Evolutionary conservation across 2,797 vertebrate species (phyloP), one percentile per base, ranked within the genome.

Genomic region (Huso huso): DNA sequence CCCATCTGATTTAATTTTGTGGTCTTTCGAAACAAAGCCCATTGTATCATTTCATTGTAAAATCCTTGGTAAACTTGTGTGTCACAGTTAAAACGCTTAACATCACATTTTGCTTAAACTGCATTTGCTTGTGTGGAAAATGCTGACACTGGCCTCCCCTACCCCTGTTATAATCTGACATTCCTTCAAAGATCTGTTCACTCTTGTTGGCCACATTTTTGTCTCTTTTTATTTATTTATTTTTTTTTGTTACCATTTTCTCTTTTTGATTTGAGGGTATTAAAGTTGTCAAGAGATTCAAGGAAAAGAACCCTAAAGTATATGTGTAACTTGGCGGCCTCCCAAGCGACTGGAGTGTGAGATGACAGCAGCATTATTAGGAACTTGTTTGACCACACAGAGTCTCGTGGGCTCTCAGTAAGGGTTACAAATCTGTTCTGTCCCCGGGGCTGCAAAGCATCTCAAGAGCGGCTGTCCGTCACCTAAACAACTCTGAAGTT

Each of bases 181-280:
- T 37, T 37, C 51, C 68, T 60, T 13, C 23, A 49, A 37, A 3
- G 63, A 62, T 72, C 55, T 68, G 72, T 62, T 66, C 49, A 50
- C 58, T 5, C n/a, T 15, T n/a, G 68, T 68, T 70, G 63, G 66
- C 64, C 68, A 63, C 65, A 69, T 75, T 71, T 65, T 52, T 48
- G 70, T 61, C 18, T 63, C 58, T 10, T 7, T 61, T 73, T 70
- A 72, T 51, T 10, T 6, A 7, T 51, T 12, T 66, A 58, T 9
- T 71, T 73, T 61, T 8, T 4, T 53, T 49, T 60, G 68, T 70
- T 15, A 12, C 37, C 11, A 13, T 50, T 69, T 48, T 49, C 53
- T 71, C 63, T 37, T 69, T 71, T 63, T 63, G 67, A 0, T 76
- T 66, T 76, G 48, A 66, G 75, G 74, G 62, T 66, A 73, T 75